Conservation (phyloP, 2,113 vertebrate species). For the Sus scrofa region T2T-Sscrofa CM000812.6:28414001-28414500, state of each 20-base stretch:
- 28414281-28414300: not conserved
- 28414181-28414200: not conserved
- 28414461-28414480: not conserved
- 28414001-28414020: not conserved
- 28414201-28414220: not conserved
- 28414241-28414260: not conserved
- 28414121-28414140: not conserved
- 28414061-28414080: not conserved
- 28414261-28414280: not conserved
- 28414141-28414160: not conserved
- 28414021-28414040: not conserved
- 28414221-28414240: not conserved
- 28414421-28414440: not conserved
- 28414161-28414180: not conserved
- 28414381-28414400: not conserved
- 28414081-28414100: not conserved
- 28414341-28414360: not conserved
- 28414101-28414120: not conserved
- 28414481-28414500: not conserved
- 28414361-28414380: not conserved
- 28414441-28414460: not conserved
- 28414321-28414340: not conserved
- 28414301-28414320: not conserved
- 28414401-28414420: slow-evolving; percentile 28
- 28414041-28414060: not conserved